Evolutionary conservation across 2,888 invertebrate genomes (phyloP).

Genomic region (Exephanes ischioxanthus): DNA sequence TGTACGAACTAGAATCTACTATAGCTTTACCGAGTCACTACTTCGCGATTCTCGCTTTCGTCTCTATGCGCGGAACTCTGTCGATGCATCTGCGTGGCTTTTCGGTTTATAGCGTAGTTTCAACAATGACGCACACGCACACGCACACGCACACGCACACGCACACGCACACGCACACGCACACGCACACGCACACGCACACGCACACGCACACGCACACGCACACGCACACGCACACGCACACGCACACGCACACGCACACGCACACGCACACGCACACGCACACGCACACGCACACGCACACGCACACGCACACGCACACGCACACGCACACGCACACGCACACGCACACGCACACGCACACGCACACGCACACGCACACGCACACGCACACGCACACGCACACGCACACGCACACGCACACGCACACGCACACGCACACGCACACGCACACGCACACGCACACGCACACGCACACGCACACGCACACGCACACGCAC

Average conservation of each 20-base stretch:
- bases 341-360: no score
- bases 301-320: slow-evolving; percentile 2
- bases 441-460: slow-evolving; percentile 13
- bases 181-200: background rate
- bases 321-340: slow-evolving; percentile 6
- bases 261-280: slow-evolving; percentile 12
- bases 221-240: slow-evolving; percentile 16
- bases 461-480: slow-evolving; percentile 13
- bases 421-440: slow-evolving; percentile 9
- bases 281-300: slow-evolving; percentile 14
- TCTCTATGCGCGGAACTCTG: background rate
- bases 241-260: slow-evolving; percentile 11
- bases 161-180: background rate
- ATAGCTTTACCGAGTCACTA: slow-evolving; percentile 24
- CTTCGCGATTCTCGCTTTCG: slow-evolving; percentile 48
- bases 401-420: background rate
- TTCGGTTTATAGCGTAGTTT: background rate
- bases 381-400: no score
- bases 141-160: no score
- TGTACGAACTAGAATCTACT: slow-evolving; percentile 49
- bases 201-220: background rate
- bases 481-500: slow-evolving; percentile 12
- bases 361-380: no score
- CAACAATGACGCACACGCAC: background rate
- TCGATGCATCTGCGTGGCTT: background rate